These are phyloP conservation scores for Brachystomella parvula DNA, from an alignment of 1,140 invertebrate species.

Conservation along the genomic window DNA sequence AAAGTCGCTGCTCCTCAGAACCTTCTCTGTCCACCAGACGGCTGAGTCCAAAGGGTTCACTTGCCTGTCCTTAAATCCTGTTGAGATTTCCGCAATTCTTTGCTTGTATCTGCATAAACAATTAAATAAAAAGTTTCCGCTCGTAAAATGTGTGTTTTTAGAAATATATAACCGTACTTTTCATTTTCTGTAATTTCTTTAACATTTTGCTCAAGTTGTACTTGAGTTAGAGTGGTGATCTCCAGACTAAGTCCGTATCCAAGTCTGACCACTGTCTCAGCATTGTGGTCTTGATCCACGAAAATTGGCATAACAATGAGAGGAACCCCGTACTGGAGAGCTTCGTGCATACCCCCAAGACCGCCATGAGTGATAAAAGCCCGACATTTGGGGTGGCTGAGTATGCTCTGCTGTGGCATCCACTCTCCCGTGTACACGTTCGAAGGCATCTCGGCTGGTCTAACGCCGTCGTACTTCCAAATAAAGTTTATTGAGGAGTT, in stretches of 20 bases:
- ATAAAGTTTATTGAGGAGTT: slow-evolving; percentile 55
- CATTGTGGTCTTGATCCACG: slow-evolving; percentile 43
- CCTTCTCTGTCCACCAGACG: slow-evolving; percentile 52
- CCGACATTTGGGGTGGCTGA: slow-evolving; percentile 46
- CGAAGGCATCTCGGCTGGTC: slow-evolving; percentile 52
- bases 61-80: slow-evolving; percentile 35
- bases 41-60: slow-evolving; percentile 38
- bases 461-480: slow-evolving; percentile 63
- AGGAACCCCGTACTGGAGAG: slow-evolving; percentile 43
- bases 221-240: slow-evolving; percentile 24
- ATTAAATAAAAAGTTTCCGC: background rate
- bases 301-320: slow-evolving; percentile 43
- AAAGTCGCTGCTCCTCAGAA: slow-evolving; percentile 48
- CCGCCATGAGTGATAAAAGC: slow-evolving; percentile 46
- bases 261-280: slow-evolving; percentile 17
- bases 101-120: slow-evolving; percentile 5
- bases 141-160: background rate
- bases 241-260: slow-evolving; percentile 37
- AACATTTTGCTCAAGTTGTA: slow-evolving; percentile 22
- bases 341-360: slow-evolving; percentile 44
- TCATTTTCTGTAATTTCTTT: slow-evolving; percentile 20
- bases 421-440: slow-evolving; percentile 64
- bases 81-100: background rate
- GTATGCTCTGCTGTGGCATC: slow-evolving; percentile 72
- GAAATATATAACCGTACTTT: background rate